These are phyloP conservation scores for Drosophila helvetica DNA, from an alignment of 2,888 invertebrate genomes.

Conservation along the genomic window DNA sequence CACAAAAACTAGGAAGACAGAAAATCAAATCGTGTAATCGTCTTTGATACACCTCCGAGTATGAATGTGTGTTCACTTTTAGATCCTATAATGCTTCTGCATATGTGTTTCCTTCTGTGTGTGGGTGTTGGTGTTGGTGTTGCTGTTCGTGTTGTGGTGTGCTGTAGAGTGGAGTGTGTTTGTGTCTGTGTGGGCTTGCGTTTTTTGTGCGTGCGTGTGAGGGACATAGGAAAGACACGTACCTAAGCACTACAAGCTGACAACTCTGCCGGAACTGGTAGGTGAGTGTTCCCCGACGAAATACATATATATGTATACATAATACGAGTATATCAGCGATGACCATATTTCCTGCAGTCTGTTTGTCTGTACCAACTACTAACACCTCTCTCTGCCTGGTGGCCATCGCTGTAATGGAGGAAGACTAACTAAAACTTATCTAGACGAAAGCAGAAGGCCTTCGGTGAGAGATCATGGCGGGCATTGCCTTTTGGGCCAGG, in stretches of 20 bases:
- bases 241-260: constrained; percentile 6
- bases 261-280: constrained; percentile 12
- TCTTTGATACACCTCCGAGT: not conserved
- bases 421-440: constrained; percentile 28
- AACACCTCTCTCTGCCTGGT: not conserved
- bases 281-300: not conserved
- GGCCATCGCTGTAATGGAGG: constrained; percentile 16
- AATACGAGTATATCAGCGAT: not conserved
- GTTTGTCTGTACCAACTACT: not conserved
- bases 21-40: constrained; percentile 16
- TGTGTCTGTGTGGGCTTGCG: not conserved
- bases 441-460: constrained; percentile 32
- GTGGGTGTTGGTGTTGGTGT: constrained; percentile 12
- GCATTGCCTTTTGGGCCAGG: constrained; percentile 18
- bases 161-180: constrained; percentile 12
- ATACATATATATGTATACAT: not conserved
- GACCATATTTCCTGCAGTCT: not conserved
- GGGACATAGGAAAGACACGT: constrained; percentile 31
- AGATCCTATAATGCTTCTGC: too few relatives aligned
- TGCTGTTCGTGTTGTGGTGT: not conserved
- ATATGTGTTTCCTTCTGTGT: constrained; percentile 1
- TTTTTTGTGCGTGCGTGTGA: not conserved
- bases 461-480: constrained; percentile 40
- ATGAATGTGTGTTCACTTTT: not conserved
- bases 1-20: constrained; percentile 55